Conservation (phyloP, 2,888 invertebrate species). For the Agrotis ipsilon region DNA sequence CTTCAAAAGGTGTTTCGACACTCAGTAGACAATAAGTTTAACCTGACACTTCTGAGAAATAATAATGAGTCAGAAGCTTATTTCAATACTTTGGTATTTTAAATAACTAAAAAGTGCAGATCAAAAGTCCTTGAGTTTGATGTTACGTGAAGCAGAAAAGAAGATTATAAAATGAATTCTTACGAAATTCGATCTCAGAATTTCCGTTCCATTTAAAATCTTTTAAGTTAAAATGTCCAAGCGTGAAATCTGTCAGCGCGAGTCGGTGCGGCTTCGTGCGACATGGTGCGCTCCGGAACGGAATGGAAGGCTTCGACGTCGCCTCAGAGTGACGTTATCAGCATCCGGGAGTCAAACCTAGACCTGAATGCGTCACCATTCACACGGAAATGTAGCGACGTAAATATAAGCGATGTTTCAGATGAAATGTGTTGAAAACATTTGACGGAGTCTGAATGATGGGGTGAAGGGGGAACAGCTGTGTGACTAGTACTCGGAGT, state of each 20-base stretch:
- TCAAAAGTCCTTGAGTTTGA: slow-evolving; percentile 29
- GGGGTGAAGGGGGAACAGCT: slow-evolving; percentile 19
- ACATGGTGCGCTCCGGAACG: background rate
- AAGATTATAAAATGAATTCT: slow-evolving; percentile 61
- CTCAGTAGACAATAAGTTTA: background rate
- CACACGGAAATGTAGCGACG: slow-evolving; percentile 38
- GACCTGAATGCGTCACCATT: slow-evolving; percentile 36
- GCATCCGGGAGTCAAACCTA: slow-evolving; percentile 55
- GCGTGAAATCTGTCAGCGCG: slow-evolving; percentile 55
- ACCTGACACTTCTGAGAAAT: background rate
- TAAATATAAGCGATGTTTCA: slow-evolving; percentile 51
- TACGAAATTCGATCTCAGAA: slow-evolving; percentile 42
- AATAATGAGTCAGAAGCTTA: slow-evolving; percentile 2
- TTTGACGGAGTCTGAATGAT: slow-evolving; percentile 24
- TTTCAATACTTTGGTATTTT: slow-evolving; percentile 8
- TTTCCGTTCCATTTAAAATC: slow-evolving; percentile 58
- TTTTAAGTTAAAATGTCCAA: slow-evolving; percentile 59
- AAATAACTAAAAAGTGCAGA: slow-evolving; percentile 19
- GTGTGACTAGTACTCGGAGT: slow-evolving; percentile 1
- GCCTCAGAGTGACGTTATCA: slow-evolving; percentile 60
- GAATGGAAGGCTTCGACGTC: slow-evolving; percentile 32
- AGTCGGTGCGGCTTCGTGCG: slow-evolving; percentile 6
- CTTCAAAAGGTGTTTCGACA: background rate
- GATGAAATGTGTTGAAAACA: slow-evolving; percentile 42
- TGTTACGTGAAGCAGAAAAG: slow-evolving; percentile 53